Percentiles rank a stretch among this genome's conserved stretches.
Evolutionary conservation across 2,797 vertebrate genomes (phyloP).

Genomic region (Galagoides demidoff): DNA sequence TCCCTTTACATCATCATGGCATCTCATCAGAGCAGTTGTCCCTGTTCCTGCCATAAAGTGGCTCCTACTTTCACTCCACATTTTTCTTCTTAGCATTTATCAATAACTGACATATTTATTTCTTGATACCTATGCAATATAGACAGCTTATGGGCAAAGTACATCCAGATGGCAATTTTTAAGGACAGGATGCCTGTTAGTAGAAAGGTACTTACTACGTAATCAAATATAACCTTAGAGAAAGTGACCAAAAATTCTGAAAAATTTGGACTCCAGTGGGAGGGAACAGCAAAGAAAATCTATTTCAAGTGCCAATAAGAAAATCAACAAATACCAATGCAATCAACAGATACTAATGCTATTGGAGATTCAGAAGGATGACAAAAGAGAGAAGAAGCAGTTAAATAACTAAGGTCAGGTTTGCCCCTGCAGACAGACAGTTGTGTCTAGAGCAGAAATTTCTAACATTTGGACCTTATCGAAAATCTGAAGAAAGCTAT

Average conservation of each 20-base stretch:
- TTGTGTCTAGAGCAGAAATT: neutral
- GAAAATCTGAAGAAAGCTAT: neutral
- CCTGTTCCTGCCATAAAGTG: neutral
- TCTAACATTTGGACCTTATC: neutral
- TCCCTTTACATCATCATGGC: neutral
- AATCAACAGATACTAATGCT: neutral
- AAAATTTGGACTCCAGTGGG: neutral
- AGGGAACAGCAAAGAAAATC: neutral
- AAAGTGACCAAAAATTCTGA: neutral
- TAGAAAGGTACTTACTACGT: neutral
- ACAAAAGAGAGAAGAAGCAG: neutral
- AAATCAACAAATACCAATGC: conserved; percentile 7
- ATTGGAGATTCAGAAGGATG: neutral
- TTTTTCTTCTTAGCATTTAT: neutral
- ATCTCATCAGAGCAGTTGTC: no score
- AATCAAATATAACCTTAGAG: neutral
- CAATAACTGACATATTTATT: neutral
- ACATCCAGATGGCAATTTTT: neutral
- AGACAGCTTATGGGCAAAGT: neutral
- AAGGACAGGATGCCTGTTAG: neutral
- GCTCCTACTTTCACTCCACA: neutral
- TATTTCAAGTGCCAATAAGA: neutral
- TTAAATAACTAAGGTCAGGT: neutral
- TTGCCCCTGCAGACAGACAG: neutral
- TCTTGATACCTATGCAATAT: neutral